Percentiles rank a stretch among this genome's conserved stretches.
Conservation (phyloP, 2,888 invertebrate species). For the Tetragonisca angustula region DNA sequence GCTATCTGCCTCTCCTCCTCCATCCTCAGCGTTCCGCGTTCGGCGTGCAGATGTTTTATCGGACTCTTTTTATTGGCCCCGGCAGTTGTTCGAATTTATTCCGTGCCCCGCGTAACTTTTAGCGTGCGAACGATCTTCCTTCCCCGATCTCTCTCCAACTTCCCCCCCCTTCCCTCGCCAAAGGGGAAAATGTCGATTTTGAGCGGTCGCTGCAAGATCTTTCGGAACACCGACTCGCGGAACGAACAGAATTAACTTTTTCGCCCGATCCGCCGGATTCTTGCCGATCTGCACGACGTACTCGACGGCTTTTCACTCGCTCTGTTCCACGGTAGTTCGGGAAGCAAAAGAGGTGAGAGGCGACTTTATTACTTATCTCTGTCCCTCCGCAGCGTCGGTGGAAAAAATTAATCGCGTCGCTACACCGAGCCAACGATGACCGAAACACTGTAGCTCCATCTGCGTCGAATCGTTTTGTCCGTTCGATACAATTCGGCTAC, state of each 20-base stretch:
- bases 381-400: neutral
- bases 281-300: neutral
- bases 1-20: neutral
- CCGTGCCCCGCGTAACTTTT: constrained; percentile 30
- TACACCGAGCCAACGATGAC: constrained; percentile 12
- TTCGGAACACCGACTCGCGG: neutral
- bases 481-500: constrained; percentile 4
- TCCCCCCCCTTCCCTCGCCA: neutral
- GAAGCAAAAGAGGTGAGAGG: neutral
- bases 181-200: neutral
- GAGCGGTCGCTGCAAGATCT: neutral
- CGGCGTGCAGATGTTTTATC: constrained; percentile 40
- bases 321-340: neutral
- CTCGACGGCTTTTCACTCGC: neutral
- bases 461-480: constrained; percentile 38
- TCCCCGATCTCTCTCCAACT: no score
- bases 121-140: constrained; percentile 5
- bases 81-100: constrained; percentile 36
- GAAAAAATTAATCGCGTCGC: constrained; percentile 35
- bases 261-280: neutral
- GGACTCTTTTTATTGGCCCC: constrained; percentile 35
- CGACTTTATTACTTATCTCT: neutral
- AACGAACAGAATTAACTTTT: constrained; percentile 22
- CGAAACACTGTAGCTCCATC: neutral
- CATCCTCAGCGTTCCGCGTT: neutral